Percentiles rank a stretch among this genome's conserved stretches.
Conservation (phyloP, 2,888 invertebrate species). For the Xanthorhoe designata region DNA sequence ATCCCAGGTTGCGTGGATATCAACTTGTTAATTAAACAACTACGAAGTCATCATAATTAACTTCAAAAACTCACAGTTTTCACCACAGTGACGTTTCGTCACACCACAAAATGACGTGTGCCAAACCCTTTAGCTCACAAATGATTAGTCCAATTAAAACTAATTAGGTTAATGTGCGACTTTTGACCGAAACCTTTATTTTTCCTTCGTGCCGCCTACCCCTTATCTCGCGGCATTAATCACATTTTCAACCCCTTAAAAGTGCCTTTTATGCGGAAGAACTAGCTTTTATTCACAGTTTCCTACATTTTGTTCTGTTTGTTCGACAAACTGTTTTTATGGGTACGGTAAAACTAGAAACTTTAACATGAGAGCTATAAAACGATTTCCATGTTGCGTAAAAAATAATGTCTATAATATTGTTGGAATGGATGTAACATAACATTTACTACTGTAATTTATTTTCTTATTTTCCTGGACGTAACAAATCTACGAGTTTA, state of each 20-base stretch:
- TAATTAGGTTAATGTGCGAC: slow-evolving; percentile 84
- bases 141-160: slow-evolving; percentile 84
- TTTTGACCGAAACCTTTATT: slow-evolving; percentile 70
- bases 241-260: slow-evolving; percentile 84
- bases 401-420: slow-evolving; percentile 31
- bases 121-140: slow-evolving; percentile 67
- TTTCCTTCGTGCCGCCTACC: slow-evolving; percentile 67
- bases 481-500: not conserved
- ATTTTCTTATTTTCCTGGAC: not conserved
- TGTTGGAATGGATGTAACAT: not conserved
- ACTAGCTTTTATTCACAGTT: slow-evolving; percentile 68
- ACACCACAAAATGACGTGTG: slow-evolving; percentile 31
- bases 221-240: slow-evolving; percentile 83
- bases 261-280: slow-evolving; percentile 53
- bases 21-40: too few species aligned
- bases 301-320: slow-evolving; percentile 68
- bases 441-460: not conserved
- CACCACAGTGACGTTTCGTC: not conserved
- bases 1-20: too few species aligned
- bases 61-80: not conserved
- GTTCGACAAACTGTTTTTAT: slow-evolving; percentile 73
- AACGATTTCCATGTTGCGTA: slow-evolving; percentile 47
- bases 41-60: too few species aligned
- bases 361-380: slow-evolving; percentile 57
- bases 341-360: slow-evolving; percentile 61